These are phyloP conservation scores for Peromyscus maniculatus DNA, from an alignment of 2,113 vertebrate species.

Conservation along the genomic window DNA sequence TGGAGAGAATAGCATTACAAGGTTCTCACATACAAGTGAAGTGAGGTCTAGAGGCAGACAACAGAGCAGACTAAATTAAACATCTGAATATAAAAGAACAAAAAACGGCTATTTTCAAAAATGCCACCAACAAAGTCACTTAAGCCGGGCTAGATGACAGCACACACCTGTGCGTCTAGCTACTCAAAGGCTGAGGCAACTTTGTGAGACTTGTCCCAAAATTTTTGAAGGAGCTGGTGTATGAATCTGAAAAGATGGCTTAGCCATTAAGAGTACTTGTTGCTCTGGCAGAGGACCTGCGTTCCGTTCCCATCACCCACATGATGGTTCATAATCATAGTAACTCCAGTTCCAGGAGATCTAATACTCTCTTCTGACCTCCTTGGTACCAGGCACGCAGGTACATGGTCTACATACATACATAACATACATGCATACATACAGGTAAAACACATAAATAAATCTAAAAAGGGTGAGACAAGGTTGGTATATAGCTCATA, in stretches of 20 bases:
- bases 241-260: background rate
- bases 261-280: background rate
- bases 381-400: background rate
- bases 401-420: background rate
- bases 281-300: background rate
- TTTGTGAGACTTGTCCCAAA: background rate
- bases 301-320: background rate
- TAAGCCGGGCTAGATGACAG: background rate
- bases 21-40: background rate
- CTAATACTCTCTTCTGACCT: background rate
- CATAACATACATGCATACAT: background rate
- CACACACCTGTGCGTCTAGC: background rate
- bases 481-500: background rate
- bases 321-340: background rate
- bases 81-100: background rate
- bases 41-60: background rate
- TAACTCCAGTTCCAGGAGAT: background rate
- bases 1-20: background rate
- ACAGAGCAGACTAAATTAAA: background rate
- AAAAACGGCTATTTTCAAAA: background rate
- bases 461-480: background rate
- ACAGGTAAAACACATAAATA: background rate
- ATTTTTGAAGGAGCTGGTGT: background rate
- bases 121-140: background rate
- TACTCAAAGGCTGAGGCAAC: background rate